phyloP scores from a whole-genome alignment of 2,113 vertebrate genomes.

The Callochromis pleurospilus region DNA sequence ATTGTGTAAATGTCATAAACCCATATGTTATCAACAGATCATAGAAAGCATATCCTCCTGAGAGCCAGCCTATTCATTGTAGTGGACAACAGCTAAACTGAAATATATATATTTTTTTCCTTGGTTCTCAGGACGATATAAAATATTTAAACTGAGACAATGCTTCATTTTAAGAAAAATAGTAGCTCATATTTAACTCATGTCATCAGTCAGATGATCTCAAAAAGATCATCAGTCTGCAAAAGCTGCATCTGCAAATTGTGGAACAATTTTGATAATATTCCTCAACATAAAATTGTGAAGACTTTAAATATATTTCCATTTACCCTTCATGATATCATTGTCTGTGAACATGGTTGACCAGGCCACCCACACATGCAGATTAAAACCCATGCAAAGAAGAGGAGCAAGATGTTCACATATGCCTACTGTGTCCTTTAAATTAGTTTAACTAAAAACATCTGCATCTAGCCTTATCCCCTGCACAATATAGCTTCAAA shows the following conservation, averaged over 20 bases:
- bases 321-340: neutral
- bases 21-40: neutral
- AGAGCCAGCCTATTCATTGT: neutral
- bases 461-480: no score
- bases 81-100: neutral
- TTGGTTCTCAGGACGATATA: neutral
- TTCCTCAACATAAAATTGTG: neutral
- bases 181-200: neutral
- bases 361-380: neutral
- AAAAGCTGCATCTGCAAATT: neutral
- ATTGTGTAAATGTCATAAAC: neutral
- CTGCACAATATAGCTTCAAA: neutral
- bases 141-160: neutral
- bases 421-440: neutral
- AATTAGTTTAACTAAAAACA: neutral
- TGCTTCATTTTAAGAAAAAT: neutral
- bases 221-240: neutral
- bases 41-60: neutral
- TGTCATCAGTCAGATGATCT: neutral
- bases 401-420: neutral
- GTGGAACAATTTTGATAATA: neutral
- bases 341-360: neutral
- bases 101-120: fast-evolving
- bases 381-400: neutral
- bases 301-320: neutral